phyloP scores from a whole-genome alignment of 2,797 vertebrate genomes.

The Melanitta fusca region DNA sequence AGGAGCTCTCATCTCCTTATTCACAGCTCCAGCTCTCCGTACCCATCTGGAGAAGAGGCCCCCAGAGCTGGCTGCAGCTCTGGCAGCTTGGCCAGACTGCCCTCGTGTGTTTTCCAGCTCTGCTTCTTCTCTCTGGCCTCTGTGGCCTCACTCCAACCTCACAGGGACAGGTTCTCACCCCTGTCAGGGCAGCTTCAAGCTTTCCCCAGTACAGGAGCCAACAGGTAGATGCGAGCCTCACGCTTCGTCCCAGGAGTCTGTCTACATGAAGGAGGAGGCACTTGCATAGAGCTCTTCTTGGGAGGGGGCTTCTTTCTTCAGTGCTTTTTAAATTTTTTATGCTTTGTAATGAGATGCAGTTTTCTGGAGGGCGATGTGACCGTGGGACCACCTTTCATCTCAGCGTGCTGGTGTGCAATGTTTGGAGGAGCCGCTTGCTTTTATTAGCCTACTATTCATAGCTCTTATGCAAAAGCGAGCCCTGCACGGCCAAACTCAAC shows the following conservation, averaged over 20 bases:
- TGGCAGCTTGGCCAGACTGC: background rate
- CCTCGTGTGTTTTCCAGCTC: background rate
- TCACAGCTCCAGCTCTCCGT: accelerated
- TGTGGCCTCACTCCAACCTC: background rate
- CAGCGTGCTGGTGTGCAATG: background rate
- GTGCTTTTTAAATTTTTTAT: background rate
- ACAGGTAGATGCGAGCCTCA: background rate
- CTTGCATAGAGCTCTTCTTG: background rate
- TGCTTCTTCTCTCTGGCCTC: background rate
- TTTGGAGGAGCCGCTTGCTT: conserved; percentile 20
- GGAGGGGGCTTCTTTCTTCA: background rate
- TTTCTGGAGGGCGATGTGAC: background rate
- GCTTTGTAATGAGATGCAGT: background rate
- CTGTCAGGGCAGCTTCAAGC: too few species aligned
- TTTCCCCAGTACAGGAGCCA: background rate
- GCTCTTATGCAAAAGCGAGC: conserved; percentile 25
- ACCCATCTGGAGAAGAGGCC: background rate
- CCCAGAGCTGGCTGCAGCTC: background rate
- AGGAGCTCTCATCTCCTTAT: background rate
- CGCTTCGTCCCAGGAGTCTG: background rate
- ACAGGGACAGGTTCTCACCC: background rate
- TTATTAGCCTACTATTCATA: conserved; percentile 14
- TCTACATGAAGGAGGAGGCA: background rate
- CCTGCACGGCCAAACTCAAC: conserved; percentile 7
- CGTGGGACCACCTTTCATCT: background rate